phyloP scores from a whole-genome alignment of 2,797 vertebrate genomes.

The Cynodonichthys magdalenae region DNA sequence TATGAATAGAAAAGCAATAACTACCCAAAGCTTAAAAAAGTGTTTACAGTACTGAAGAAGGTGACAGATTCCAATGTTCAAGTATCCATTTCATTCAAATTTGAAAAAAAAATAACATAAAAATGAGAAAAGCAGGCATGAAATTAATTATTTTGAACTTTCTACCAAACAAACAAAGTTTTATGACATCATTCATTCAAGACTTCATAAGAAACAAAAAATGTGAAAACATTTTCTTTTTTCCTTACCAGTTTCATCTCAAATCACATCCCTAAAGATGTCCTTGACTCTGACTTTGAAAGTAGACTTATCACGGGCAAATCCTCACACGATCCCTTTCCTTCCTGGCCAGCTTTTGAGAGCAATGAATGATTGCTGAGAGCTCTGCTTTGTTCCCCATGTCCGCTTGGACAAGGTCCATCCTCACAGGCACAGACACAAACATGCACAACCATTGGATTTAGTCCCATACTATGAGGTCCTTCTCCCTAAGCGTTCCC shows the following conservation, averaged over 20 bases:
- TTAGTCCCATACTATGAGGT: constrained; percentile 60
- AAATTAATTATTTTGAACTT: too few relatives aligned
- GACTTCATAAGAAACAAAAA: constrained; percentile 45
- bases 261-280: constrained; percentile 59
- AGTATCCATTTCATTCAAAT: not conserved
- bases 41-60: too few relatives aligned
- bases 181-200: not conserved
- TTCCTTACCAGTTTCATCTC: constrained; percentile 58
- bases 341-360: constrained; percentile 70
- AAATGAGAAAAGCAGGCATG: too few relatives aligned
- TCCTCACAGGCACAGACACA: constrained; percentile 52
- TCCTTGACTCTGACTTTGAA: constrained; percentile 80
- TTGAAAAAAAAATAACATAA: not conserved
- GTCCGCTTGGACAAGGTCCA: constrained; percentile 75
- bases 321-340: constrained; percentile 53
- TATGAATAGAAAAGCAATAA: not conserved
- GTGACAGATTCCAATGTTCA: not conserved
- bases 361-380: constrained; percentile 74
- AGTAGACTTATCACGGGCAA: constrained; percentile 66
- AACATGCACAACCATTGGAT: constrained; percentile 61
- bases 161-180: too few relatives aligned
- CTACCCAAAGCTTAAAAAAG: not conserved
- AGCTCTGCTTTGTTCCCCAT: constrained; percentile 71
- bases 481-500: constrained; percentile 58
- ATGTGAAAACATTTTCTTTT: constrained; percentile 24